Conservation (phyloP, 2,113 vertebrate genomes). For the Sceloporus tristichus region DNA sequence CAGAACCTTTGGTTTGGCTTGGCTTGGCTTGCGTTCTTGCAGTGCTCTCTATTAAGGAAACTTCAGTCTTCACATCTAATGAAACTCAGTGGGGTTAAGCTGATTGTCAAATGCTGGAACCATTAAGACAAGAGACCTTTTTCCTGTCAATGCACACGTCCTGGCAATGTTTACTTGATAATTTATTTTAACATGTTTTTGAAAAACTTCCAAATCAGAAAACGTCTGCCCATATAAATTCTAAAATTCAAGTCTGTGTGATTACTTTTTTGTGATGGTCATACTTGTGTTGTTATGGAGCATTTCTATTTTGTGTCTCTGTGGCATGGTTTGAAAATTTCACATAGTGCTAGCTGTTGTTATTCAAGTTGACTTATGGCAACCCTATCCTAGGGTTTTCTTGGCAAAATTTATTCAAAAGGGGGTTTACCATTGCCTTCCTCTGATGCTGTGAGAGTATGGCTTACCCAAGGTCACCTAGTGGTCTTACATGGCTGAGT, state of each 20-base stretch:
- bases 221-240: not conserved
- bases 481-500: not conserved
- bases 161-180: not conserved
- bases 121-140: not conserved
- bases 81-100: constrained; percentile 2
- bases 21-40: fast-evolving
- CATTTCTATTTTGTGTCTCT: not conserved
- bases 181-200: not conserved
- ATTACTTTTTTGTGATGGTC: not conserved
- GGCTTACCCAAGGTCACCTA: not conserved
- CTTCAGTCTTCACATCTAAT: not conserved
- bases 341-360: not conserved
- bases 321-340: too few relatives aligned
- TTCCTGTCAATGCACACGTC: not conserved
- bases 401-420: too few relatives aligned
- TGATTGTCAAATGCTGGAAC: not conserved
- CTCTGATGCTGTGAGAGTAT: not conserved
- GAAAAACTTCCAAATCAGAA: not conserved
- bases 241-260: fast-evolving
- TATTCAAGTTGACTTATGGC: not conserved
- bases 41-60: not conserved
- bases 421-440: not conserved
- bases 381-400: not conserved
- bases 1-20: constrained; percentile 1
- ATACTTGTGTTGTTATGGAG: not conserved